Evolutionary conservation across 2,888 invertebrate species (phyloP), one percentile per base, ranked within the genome.

Genomic region (Dermolepida albohirtum): DNA sequence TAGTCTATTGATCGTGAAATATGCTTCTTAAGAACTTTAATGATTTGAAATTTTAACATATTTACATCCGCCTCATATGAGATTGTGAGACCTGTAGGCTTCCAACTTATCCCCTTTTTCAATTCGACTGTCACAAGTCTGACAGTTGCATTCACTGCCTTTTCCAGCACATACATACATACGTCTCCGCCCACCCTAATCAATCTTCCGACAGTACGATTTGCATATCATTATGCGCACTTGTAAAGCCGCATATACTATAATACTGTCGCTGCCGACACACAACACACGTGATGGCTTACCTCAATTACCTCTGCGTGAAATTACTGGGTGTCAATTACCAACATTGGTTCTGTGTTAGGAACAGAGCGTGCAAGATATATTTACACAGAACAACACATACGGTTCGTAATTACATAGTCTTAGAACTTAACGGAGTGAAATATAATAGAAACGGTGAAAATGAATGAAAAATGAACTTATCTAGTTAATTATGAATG

Each of bases 241-340:
- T 17, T 11, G 8, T 29, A 39, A 51, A 27, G 51, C 51, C 40
- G 39, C 39, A 49, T 50, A 16, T 54, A 29, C 34, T 59, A 44
- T 62, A 63, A 17, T 43, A 43, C 41, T 22, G 43, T 57, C 41
- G 43, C 57, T 16, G 43, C 43, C 57, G 43, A 22, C 41, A 43
- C 22, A 17, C 22, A 43, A 17, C 55, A 22, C 17, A n/a, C 22
- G n/a, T 22, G 17, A 57, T 12, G 55, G 55, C 27, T 57, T 57
- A 57, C 55, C 55, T 22, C 55, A 57, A 57, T 57, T 57, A 57
- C n/a, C 41, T n/a, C 27, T 22, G 55, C 43, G 55, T 57, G 55
- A 57, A 57, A 57, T 57, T 57, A 17, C 41, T 22, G 55, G 11
- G 43, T 43, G 55, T 57, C 55, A 57, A 57, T 57, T 57, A 34